These are phyloP conservation scores for Tenthredo notha DNA, from an alignment of 2,888 invertebrate species.

Conservation along the genomic window DNA sequence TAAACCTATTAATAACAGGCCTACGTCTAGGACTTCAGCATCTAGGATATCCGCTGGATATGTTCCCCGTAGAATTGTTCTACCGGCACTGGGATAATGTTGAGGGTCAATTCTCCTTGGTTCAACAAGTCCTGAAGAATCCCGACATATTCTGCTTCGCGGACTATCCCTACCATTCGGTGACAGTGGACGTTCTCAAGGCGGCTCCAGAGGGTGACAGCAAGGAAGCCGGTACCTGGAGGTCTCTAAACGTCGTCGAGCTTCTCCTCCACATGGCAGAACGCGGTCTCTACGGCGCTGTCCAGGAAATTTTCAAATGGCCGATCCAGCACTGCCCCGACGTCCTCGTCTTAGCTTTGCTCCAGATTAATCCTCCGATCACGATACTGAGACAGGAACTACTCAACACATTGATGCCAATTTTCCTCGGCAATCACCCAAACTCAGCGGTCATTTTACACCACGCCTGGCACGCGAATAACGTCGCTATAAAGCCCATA, in stretches of 20 bases:
- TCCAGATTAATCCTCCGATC: constrained; percentile 92
- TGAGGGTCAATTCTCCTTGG: constrained; percentile 94
- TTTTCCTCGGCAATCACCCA: constrained; percentile 96
- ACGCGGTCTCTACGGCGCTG: constrained; percentile 89
- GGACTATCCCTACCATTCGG: constrained; percentile 93
- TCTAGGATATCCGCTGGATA: constrained; percentile 85
- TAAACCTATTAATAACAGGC: constrained; percentile 91
- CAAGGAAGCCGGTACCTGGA: constrained; percentile 96
- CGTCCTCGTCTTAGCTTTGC: constrained; percentile 91
- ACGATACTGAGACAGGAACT: constrained; percentile 92
- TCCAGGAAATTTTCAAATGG: constrained; percentile 94
- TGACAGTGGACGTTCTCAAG: constrained; percentile 93
- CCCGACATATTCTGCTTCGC: constrained; percentile 97
- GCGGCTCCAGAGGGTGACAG: constrained; percentile 97
- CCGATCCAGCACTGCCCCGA: constrained; percentile 97
- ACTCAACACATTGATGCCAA: constrained; percentile 92
- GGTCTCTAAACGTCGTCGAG: constrained; percentile 95
- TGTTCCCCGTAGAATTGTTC: constrained; percentile 93
- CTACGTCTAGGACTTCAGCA: constrained; percentile 90
- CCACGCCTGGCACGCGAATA: constrained; percentile 95
- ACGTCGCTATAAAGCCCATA: constrained; percentile 86
- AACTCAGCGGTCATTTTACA: constrained; percentile 98
- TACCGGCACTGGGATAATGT: constrained; percentile 96
- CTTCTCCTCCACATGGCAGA: constrained; percentile 92
- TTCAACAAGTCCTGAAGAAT: constrained; percentile 92